Percentiles rank a stretch among this genome's conserved stretches.
Evolutionary conservation across 2,113 vertebrate genomes (phyloP).

Genomic region (Morone saxatilis): DNA sequence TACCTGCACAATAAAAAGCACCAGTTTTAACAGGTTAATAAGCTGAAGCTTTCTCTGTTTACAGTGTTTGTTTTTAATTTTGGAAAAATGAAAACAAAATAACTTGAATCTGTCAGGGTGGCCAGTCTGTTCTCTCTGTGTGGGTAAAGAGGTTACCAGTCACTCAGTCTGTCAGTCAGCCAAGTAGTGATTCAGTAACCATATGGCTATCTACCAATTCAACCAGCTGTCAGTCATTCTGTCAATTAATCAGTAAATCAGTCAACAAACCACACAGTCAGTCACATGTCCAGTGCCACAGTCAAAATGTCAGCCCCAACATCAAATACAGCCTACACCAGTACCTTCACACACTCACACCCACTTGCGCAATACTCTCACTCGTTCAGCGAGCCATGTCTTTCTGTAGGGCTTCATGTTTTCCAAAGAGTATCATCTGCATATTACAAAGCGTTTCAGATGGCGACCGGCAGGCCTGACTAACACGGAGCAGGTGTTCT

Average conservation of each 20-base stretch:
- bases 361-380: background rate
- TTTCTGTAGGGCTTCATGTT: slow-evolving; percentile 27
- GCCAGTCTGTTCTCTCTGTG: background rate
- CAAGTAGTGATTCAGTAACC: background rate
- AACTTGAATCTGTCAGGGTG: background rate
- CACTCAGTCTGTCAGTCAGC: background rate
- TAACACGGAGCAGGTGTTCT: slow-evolving; percentile 23
- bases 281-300: background rate
- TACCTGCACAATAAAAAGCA: background rate
- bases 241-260: background rate
- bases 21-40: background rate
- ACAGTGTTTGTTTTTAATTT: background rate
- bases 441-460: slow-evolving; percentile 3
- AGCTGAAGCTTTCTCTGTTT: background rate
- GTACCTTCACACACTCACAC: slow-evolving; percentile 1
- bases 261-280: background rate
- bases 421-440: slow-evolving; percentile 19
- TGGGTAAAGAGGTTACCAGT: too few relatives aligned
- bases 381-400: background rate
- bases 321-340: background rate
- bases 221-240: background rate
- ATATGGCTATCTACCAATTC: background rate
- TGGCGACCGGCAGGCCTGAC: background rate
- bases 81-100: background rate
- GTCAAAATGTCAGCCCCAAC: too few relatives aligned